These are phyloP conservation scores for Mionectes olivaceus DNA, from an alignment of 2,797 vertebrate species.

Conservation along the genomic window DNA sequence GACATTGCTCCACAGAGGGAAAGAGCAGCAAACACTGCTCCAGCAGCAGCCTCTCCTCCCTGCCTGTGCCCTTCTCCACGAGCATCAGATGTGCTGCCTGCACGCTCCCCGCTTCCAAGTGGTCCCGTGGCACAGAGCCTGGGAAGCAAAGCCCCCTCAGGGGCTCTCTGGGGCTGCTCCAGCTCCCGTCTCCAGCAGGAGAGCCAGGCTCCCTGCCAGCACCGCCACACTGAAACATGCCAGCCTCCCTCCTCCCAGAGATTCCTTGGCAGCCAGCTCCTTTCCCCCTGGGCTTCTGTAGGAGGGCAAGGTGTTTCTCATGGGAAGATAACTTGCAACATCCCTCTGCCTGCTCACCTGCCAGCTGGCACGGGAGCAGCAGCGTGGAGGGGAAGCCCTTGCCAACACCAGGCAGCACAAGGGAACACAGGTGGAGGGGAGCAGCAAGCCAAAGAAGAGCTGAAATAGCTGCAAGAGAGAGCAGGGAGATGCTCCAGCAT, in stretches of 20 bases:
- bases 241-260: neutral
- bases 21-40: neutral
- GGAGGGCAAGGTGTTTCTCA: constrained; percentile 18
- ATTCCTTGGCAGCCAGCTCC: neutral
- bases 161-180: neutral
- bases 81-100: neutral
- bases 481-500: neutral
- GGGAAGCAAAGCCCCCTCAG: neutral
- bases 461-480: neutral
- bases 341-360: neutral
- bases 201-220: neutral
- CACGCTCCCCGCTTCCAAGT: neutral
- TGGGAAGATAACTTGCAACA: constrained; percentile 8
- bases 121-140: neutral
- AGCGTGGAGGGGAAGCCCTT: neutral
- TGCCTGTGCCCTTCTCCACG: neutral
- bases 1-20: neutral
- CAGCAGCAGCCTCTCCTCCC: neutral
- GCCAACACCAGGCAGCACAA: neutral
- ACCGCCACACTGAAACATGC: neutral
- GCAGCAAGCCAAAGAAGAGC: neutral
- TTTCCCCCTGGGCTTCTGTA: neutral
- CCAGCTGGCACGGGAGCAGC: neutral
- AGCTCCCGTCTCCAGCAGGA: neutral
- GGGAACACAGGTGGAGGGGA: constrained; percentile 1